A percentile compares a stretch with the other conserved stretches of the same genome.
Evolutionary conservation across 2,113 vertebrate species (phyloP).

Genomic region (Melanerpes formicivorus): DNA sequence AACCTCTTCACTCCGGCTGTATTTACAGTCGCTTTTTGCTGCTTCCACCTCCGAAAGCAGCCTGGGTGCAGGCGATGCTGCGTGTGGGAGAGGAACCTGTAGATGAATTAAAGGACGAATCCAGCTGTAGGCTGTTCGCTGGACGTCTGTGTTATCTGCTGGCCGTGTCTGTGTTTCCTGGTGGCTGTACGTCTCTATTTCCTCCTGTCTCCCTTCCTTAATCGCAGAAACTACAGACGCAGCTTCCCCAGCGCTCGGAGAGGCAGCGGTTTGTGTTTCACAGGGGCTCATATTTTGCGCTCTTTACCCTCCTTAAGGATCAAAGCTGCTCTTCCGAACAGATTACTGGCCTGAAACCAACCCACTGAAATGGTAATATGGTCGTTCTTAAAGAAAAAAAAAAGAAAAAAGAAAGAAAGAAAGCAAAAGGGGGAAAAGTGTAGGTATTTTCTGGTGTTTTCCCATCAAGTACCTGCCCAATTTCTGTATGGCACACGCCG

Average conservation of each 20-base stretch:
- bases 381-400: slow-evolving; percentile 60
- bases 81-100: neutral
- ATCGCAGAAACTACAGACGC: neutral
- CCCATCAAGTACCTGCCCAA: slow-evolving; percentile 99
- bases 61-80: neutral
- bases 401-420: slow-evolving; percentile 38
- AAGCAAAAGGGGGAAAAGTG: slow-evolving; percentile 50
- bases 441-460: slow-evolving; percentile 95
- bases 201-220: neutral
- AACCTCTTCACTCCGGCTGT: neutral
- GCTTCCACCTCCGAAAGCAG: neutral
- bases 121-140: neutral
- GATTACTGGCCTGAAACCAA: slow-evolving; percentile 78
- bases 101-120: neutral
- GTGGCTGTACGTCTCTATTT: neutral
- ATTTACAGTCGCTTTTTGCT: neutral
- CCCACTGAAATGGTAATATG: slow-evolving; percentile 83
- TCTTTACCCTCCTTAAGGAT: slow-evolving; percentile 30
- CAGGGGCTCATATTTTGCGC: slow-evolving; percentile 55
- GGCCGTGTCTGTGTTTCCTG: neutral
- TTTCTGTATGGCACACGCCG: slow-evolving; percentile 99
- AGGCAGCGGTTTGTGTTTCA: neutral
- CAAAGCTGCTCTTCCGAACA: slow-evolving; percentile 58
- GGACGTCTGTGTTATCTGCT: neutral
- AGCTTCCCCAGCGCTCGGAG: neutral